Conservation (phyloP, 1,140 invertebrate species). For the Hyphantria cunea region DNA sequence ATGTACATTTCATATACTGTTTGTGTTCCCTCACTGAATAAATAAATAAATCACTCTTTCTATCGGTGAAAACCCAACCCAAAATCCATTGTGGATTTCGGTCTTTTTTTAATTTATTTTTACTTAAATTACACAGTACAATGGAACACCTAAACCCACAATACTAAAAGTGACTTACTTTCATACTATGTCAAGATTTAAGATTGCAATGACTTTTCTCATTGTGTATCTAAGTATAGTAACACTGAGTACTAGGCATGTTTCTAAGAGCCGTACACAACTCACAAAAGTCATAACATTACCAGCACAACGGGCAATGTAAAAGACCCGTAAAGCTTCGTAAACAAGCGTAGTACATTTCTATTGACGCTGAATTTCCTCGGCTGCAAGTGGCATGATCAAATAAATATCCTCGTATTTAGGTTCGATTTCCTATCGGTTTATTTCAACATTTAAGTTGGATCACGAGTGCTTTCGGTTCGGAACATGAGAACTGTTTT, state of each 20-base stretch:
- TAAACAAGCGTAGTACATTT: constrained; percentile 12
- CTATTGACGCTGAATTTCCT: constrained; percentile 20
- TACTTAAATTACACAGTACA: no score
- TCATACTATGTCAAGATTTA: background rate
- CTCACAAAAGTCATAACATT: constrained; percentile 10
- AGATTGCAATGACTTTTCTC: background rate
- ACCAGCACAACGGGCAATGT: background rate
- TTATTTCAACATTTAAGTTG: constrained; percentile 48
- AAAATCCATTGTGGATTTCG: no score
- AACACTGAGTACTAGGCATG: no score
- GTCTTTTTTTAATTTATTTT: no score
- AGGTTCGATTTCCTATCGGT: constrained; percentile 45
- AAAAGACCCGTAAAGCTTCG: constrained; percentile 13
- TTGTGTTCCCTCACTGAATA: no score
- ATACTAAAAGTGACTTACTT: no score
- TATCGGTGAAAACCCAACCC: no score
- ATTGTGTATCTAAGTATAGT: background rate
- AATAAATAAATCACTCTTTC: no score
- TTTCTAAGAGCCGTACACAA: background rate
- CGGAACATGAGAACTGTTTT: constrained; percentile 73
- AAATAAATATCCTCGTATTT: constrained; percentile 44
- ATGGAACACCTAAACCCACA: no score
- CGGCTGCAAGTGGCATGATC: constrained; percentile 23
- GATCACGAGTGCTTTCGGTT: constrained; percentile 59
- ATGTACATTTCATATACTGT: no score